Conservation (phyloP, 2,888 invertebrate species). For the Chouioia cunea region DNA sequence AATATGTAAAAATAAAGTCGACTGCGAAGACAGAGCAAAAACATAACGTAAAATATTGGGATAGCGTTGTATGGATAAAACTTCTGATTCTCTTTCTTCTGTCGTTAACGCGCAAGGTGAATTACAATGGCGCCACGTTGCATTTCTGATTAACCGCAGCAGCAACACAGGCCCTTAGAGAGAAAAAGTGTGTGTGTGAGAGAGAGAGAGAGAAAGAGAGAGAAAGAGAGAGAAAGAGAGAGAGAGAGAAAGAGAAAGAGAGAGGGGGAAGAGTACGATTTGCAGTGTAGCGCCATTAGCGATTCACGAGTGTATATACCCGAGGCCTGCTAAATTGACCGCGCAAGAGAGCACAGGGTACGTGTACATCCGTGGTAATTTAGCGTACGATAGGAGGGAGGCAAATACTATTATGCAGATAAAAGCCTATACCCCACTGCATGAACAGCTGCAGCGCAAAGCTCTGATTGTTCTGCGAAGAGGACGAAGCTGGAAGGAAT, state of each 20-base stretch:
- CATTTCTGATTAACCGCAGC: slow-evolving; percentile 23
- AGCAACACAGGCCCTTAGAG: not conserved
- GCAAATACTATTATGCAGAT: slow-evolving; percentile 44
- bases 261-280: slow-evolving; percentile 19
- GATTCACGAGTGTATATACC: slow-evolving; percentile 20
- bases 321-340: slow-evolving; percentile 35
- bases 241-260: too few species aligned
- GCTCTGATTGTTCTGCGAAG: slow-evolving; percentile 61
- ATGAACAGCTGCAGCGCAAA: slow-evolving; percentile 17
- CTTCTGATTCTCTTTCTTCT: not conserved
- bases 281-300: slow-evolving; percentile 37
- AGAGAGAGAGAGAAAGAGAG: too few species aligned
- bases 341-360: not conserved
- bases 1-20: not conserved
- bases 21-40: not conserved
- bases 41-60: not conserved
- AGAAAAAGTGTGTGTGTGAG: too few species aligned
- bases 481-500: slow-evolving; percentile 38
- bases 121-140: slow-evolving; percentile 30
- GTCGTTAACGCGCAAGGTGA: slow-evolving; percentile 19
- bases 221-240: too few species aligned
- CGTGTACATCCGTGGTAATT: slow-evolving; percentile 38
- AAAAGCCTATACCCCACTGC: slow-evolving; percentile 24
- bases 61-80: slow-evolving; percentile 9
- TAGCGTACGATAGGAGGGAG: slow-evolving; percentile 22